Base-by-base conservation (phyloP, 2,797 vertebrate species). In the Zonotrichia albicollis region DNA sequence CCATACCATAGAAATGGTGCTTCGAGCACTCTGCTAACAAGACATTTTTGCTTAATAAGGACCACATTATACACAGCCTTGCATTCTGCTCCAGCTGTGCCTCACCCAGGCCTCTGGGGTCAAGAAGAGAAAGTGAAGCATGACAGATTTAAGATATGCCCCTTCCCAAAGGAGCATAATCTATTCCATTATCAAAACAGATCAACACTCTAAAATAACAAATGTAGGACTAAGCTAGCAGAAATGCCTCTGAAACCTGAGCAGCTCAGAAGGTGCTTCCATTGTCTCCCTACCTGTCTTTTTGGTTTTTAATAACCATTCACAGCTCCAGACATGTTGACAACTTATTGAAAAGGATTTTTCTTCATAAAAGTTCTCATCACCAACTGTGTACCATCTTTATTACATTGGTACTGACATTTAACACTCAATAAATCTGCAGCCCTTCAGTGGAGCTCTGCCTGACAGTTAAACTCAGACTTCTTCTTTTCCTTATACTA, bases 371-470 rank as follows among this genome's bases (percentile, higher is more conserved):
- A 97, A 97, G 73, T 74, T 87, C 84, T 96, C 95, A 96, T 93
- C 89, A 53, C 92, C 32, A 74, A 78, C 68, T 90, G 80, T 68
- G 84, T 92, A 87, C 94, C 89, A 86, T 91, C 95, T 97, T 97
- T 97, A 97, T 96, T 97, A 96, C 87, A 95, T 55, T 29, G 43
- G 88, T 91, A 84, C 93, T 98, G 96, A 96, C 95, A 97, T 97
- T 97, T 97, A 97, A 94, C 29, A 78, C 89, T 95, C 96, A 97
- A 96, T 97, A 97, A 95, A 97, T 94, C 91, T 85, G 91, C 70
- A 96, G 81, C 89, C 76, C 60, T 87, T 92, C 91, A 87, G 83
- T 25, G 65, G 83, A 94, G 75, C 55, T 91, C 80, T 76, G 71
- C 76, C 87, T 95, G 80, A 84, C 65, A 94, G 48, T 89, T 94